phyloP scores from a whole-genome alignment of 2,797 vertebrate species.

The Helarctos malayanus region DNA sequence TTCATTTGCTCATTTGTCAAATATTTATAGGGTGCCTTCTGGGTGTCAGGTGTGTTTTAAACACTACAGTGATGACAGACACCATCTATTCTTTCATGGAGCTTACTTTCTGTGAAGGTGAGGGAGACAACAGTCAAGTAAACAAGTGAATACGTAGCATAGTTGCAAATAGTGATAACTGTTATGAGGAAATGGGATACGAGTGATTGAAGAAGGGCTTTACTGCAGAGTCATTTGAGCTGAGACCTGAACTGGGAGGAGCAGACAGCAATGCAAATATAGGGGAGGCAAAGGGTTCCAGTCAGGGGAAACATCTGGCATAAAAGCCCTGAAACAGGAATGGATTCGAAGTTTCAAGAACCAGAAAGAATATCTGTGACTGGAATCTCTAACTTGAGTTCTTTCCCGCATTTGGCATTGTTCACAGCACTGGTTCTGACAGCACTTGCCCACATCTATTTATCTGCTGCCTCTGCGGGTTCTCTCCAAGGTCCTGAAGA shows the following conservation, averaged over 20 bases:
- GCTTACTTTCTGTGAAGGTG: background rate
- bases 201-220: background rate
- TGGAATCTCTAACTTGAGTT: background rate
- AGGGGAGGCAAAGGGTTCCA: background rate
- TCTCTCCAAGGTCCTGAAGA: conserved; percentile 79
- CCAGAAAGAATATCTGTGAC: background rate
- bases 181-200: background rate
- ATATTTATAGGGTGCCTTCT: background rate
- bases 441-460: fast-evolving
- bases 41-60: background rate
- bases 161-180: background rate
- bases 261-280: background rate
- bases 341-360: background rate
- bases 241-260: background rate
- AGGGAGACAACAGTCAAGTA: background rate
- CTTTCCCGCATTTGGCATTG: background rate
- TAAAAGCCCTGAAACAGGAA: background rate
- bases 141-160: background rate
- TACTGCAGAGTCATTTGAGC: background rate
- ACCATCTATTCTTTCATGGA: background rate
- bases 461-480: fast-evolving
- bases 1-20: conserved; percentile 55
- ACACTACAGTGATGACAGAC: background rate
- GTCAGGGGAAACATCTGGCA: background rate
- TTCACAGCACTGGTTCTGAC: background rate